These are phyloP conservation scores for Drosophila micromelanica DNA, from an alignment of 1,140 invertebrate species.

Conservation along the genomic window DNA sequence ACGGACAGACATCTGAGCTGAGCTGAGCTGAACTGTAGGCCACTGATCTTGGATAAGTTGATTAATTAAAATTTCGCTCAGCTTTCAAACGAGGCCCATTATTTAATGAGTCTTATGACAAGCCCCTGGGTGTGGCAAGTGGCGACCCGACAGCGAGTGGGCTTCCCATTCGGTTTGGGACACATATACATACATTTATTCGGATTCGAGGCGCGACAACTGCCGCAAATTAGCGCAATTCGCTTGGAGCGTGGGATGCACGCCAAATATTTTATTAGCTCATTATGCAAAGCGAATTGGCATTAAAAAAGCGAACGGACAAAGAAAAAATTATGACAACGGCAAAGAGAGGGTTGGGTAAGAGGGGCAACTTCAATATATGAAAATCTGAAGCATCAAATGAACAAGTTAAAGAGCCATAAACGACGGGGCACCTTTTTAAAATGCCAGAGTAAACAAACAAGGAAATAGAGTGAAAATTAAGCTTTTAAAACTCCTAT, in stretches of 20 bases:
- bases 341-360: neutral
- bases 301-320: constrained; percentile 31
- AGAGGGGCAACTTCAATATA: constrained; percentile 11
- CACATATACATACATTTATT: constrained; percentile 16
- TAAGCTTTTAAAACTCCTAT: neutral
- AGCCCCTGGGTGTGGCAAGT: constrained; percentile 67
- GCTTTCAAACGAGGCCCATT: constrained; percentile 73
- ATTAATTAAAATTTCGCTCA: constrained; percentile 82
- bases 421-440: constrained; percentile 35
- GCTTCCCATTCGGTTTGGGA: constrained; percentile 35
- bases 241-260: constrained; percentile 73
- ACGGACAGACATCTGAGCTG: neutral
- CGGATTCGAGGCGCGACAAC: constrained; percentile 76
- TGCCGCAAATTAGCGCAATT: constrained; percentile 76
- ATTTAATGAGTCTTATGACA: constrained; percentile 80
- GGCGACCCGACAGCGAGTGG: constrained; percentile 36
- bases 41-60: constrained; percentile 54
- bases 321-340: neutral
- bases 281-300: constrained; percentile 80
- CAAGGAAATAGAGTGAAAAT: neutral
- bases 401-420: constrained; percentile 47
- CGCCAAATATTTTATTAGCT: constrained; percentile 81
- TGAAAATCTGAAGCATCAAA: constrained; percentile 39
- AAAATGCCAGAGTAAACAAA: neutral
- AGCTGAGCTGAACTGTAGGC: neutral